These are phyloP conservation scores for Lochmaea capreae DNA, from an alignment of 2,888 invertebrate species.

Conservation along the genomic window DNA sequence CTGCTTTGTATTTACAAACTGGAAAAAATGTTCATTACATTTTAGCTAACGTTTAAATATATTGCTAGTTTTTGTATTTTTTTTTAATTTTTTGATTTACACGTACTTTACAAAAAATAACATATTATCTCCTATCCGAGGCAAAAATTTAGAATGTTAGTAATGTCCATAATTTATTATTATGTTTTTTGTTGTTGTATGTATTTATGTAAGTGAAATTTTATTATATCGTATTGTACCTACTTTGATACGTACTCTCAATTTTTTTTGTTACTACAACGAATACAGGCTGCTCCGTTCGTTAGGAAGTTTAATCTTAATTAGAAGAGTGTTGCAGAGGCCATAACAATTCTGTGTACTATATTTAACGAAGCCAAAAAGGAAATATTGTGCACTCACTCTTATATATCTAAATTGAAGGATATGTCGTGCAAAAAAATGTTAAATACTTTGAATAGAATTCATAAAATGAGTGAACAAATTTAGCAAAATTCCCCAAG, in stretches of 20 bases:
- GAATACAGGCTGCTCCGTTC: slow-evolving; percentile 26
- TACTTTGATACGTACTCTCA: slow-evolving; percentile 45
- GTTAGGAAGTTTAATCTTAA: slow-evolving; percentile 6
- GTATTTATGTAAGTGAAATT: slow-evolving; percentile 39
- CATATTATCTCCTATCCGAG: slow-evolving; percentile 57
- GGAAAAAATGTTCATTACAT: background rate
- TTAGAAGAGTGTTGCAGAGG: slow-evolving; percentile 2
- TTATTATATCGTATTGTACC: slow-evolving; percentile 44
- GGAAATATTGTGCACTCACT: slow-evolving; percentile 40
- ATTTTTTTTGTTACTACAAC: slow-evolving; percentile 39
- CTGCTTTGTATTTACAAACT: background rate
- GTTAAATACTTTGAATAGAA: background rate
- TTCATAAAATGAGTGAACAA: background rate
- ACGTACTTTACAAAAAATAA: slow-evolving; percentile 58
- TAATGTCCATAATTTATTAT: slow-evolving; percentile 46
- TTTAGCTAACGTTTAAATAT: slow-evolving; percentile 30
- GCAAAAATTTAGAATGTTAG: slow-evolving; percentile 63
- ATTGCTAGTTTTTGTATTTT: slow-evolving; percentile 53
- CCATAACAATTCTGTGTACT: background rate
- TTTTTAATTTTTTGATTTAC: slow-evolving; percentile 45
- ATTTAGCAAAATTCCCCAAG: no score
- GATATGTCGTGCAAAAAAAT: background rate
- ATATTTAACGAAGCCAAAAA: slow-evolving; percentile 5
- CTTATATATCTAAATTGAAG: slow-evolving; percentile 32
- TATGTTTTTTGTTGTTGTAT: background rate